Percentiles rank a stretch among this genome's conserved stretches.
Conservation (phyloP, 1,140 invertebrate species). For the Probaryconus sp. region DNA sequence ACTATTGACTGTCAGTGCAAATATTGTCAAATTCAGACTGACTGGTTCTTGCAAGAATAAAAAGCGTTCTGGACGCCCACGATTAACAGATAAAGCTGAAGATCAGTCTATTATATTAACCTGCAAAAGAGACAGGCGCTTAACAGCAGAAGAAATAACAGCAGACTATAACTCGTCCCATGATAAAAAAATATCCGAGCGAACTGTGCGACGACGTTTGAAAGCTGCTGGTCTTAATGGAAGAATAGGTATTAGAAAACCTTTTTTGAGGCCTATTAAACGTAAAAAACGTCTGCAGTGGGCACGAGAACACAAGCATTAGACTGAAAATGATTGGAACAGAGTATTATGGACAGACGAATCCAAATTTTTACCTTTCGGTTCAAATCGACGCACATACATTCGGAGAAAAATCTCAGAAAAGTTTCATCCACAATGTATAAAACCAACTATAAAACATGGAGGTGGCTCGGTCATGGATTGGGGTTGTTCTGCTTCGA, state of each 20-base stretch:
- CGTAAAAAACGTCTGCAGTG: constrained; percentile 9
- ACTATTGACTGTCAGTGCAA: constrained; percentile 1
- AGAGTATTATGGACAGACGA: constrained; percentile 9
- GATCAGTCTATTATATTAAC: constrained; percentile 13
- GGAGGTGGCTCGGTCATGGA: constrained; percentile 58
- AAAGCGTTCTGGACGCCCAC: not conserved
- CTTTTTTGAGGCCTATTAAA: constrained; percentile 4
- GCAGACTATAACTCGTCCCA: not conserved
- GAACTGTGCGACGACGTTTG: not conserved
- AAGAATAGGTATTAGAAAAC: constrained; percentile 3
- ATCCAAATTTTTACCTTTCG: constrained; percentile 7
- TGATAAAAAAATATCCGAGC: not conserved
- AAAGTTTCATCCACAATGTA: constrained; percentile 27
- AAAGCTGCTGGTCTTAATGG: constrained; percentile 3
- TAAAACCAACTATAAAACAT: constrained; percentile 56
- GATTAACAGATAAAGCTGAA: constrained; percentile 10
- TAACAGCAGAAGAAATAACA: constrained; percentile 16
- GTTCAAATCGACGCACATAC: not conserved
- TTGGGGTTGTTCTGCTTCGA: constrained; percentile 58
- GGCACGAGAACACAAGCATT: constrained; percentile 3
- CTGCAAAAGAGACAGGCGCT: constrained; percentile 12
- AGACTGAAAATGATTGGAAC: constrained; percentile 4
- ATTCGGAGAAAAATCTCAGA: constrained; percentile 15
- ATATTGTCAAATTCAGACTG: not conserved
- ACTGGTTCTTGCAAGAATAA: not conserved